Evolutionary conservation across 2,797 vertebrate species (phyloP), one percentile per base, ranked within the genome.

Genomic region (Luscinia luscinia): DNA sequence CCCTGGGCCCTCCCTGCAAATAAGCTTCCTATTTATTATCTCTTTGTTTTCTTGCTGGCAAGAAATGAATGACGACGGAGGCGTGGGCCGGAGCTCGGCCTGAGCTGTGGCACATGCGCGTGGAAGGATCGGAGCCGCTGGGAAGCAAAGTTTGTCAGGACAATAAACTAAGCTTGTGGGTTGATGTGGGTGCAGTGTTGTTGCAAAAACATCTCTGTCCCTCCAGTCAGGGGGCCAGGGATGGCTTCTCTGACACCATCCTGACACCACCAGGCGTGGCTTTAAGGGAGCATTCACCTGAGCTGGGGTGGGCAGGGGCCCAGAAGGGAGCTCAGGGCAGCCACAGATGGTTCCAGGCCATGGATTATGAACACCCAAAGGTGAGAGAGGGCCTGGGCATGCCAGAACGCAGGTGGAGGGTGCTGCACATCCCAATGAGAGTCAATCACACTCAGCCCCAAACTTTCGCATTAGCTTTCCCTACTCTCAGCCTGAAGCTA

Each of bases 11-110:
- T 68, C 77, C 66, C 67, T 10, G 12, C 45, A 61, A 81, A 94
- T 76, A 89, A 84, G 87, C 90, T 92, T 89, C 82, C 94, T 94
- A 93, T 96, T 90, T 97, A 96, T 97, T 95, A 85, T 94, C 95
- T 84, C 93, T 97, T 93, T 95, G 94, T 96, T 96, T 97, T 97
- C 97, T 97, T 97, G 97, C 97, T 96, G 97, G 97, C 97, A 97
- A 97, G 97, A 97, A 97, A 96, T 93, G 95, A 91, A 61, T 40
- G 84, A 84, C 1, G 69, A 75, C 6, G 1, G 72, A 43, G 64
- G 80, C n/a, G 6, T 6, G 82, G 82, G 89, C 76, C 48, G 1
- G 95, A 72, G 94, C 90, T 74, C 22, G 1, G 85, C 81, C 69
- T 4, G 17, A 81, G 93, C 91, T 0, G 4, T 51, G 23, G 93